Evolutionary conservation across 2,888 invertebrate species (phyloP).

Genomic region (Axea sp.): DNA sequence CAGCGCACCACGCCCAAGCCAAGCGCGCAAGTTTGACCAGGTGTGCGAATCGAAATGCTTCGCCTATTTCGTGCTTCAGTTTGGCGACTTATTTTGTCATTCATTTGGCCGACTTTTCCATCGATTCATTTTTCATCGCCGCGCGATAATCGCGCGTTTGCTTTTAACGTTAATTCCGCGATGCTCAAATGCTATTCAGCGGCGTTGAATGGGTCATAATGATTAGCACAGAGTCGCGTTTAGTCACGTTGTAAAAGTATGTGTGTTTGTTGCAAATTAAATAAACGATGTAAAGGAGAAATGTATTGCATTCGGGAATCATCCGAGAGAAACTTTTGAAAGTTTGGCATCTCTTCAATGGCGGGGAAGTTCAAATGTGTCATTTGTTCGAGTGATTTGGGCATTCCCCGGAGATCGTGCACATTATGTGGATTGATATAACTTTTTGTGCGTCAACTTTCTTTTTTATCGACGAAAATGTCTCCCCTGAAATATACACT

Average conservation of each 20-base stretch:
- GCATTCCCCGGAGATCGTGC: too few species aligned
- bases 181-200: slow-evolving; percentile 7
- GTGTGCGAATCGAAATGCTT: slow-evolving; percentile 25
- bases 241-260: neutral
- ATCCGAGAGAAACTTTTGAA: slow-evolving; percentile 14
- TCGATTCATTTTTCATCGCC: slow-evolving; percentile 13
- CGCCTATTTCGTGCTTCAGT: slow-evolving; percentile 3
- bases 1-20: slow-evolving; percentile 37
- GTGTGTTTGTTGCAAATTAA: slow-evolving; percentile 27
- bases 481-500: too few species aligned
- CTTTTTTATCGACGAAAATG: too few species aligned
- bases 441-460: too few species aligned
- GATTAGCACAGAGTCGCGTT: slow-evolving; percentile 7
- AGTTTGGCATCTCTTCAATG: slow-evolving; percentile 6
- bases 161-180: neutral
- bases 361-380: neutral
- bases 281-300: slow-evolving; percentile 11
- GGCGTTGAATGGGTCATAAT: slow-evolving; percentile 5
- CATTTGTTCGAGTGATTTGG: slow-evolving; percentile 6
- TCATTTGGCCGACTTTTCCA: neutral
- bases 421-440: too few species aligned
- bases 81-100: neutral
- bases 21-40: slow-evolving; percentile 35
- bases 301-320: neutral
- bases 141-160: slow-evolving; percentile 2